These are phyloP conservation scores for Wasmannia auropunctata DNA, from an alignment of 1,140 invertebrate species.

Conservation along the genomic window DNA sequence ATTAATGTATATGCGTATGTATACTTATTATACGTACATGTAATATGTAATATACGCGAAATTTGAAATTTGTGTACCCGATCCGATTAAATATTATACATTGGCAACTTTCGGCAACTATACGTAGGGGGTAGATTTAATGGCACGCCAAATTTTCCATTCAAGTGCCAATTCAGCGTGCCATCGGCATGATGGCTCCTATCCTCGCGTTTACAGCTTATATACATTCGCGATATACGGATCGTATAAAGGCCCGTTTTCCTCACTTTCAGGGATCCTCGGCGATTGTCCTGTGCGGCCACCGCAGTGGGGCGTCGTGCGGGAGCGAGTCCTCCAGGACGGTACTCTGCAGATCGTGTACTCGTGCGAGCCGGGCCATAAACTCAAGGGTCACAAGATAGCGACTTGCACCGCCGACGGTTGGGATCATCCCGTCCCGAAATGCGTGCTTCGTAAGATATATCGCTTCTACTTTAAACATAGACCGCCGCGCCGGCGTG, in stretches of 20 bases:
- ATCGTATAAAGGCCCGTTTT: not conserved
- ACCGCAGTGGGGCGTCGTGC: constrained; percentile 77
- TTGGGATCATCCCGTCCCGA: constrained; percentile 79
- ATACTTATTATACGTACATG: not conserved
- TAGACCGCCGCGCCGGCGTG: too few relatives aligned
- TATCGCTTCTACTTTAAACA: not conserved
- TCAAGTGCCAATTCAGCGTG: not conserved
- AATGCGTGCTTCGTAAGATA: constrained; percentile 77
- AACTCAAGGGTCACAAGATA: constrained; percentile 79
- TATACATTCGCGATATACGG: not conserved
- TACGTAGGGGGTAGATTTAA: not conserved
- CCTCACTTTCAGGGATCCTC: constrained; percentile 71
- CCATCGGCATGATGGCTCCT: not conserved
- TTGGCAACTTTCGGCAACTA: not conserved
- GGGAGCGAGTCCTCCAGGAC: constrained; percentile 75
- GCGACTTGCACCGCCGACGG: constrained; percentile 77
- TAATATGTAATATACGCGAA: not conserved
- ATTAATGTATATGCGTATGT: not conserved
- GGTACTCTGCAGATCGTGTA: constrained; percentile 79
- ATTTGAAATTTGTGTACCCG: not conserved
- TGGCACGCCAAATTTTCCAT: not conserved
- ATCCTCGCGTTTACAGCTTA: not conserved
- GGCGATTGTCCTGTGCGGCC: constrained; percentile 76
- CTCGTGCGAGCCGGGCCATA: constrained; percentile 77
- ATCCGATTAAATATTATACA: not conserved